Conservation (phyloP, 2,113 vertebrate species). For the Picathartes gymnocephalus region DNA sequence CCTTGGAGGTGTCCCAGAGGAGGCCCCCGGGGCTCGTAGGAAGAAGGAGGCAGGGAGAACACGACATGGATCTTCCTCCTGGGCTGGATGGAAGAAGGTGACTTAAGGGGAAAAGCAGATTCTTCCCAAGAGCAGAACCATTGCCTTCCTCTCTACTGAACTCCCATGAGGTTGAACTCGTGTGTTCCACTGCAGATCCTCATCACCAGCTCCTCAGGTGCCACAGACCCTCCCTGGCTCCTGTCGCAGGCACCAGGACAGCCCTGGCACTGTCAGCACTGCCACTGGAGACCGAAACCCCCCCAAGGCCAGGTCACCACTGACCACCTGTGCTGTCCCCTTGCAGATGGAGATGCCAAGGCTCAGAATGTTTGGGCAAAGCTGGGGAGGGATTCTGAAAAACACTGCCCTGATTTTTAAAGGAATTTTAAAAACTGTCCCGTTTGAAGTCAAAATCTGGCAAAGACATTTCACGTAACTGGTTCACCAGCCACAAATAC, state of each 20-base stretch:
- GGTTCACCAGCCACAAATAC: not conserved
- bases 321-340: not conserved
- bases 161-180: not conserved
- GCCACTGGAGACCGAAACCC: not conserved
- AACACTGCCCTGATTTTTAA: not conserved
- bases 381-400: not conserved
- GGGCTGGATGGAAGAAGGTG: not conserved
- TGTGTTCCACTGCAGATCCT: not conserved
- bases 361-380: not conserved
- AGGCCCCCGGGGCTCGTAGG: accelerated
- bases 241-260: not conserved
- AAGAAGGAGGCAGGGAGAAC: not conserved
- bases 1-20: not conserved
- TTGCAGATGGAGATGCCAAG: not conserved
- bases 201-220: not conserved
- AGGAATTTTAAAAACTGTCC: not conserved
- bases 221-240: not conserved
- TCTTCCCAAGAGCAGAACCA: not conserved
- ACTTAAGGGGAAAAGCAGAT: not conserved
- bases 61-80: not conserved
- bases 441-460: not conserved
- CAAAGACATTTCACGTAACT: not conserved
- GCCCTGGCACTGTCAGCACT: not conserved
- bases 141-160: not conserved
- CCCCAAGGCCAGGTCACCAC: not conserved